Evolutionary conservation across 2,113 vertebrate genomes (phyloP).

Genomic region (Telmatochromis sp.): DNA sequence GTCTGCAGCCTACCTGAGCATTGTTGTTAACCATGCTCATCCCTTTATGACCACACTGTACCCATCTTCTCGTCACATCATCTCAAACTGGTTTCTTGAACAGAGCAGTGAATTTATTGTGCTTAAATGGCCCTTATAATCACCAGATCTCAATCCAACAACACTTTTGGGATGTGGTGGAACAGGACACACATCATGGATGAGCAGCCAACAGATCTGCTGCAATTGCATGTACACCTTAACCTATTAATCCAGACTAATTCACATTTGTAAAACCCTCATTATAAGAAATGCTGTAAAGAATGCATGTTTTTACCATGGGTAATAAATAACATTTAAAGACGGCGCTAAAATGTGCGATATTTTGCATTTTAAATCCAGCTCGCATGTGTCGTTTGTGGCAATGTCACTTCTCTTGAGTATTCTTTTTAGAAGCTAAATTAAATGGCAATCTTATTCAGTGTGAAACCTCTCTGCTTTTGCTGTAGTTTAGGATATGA

Average conservation of each 20-base stretch:
- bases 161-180: not conserved
- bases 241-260: not conserved
- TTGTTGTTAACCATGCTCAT: not conserved
- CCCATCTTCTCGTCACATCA: not conserved
- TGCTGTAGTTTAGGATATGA: not conserved
- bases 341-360: not conserved
- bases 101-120: not conserved
- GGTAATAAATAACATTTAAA: not conserved
- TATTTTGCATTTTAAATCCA: not conserved
- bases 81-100: not conserved
- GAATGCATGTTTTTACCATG: not conserved
- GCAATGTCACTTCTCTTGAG: not conserved
- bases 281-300: not conserved
- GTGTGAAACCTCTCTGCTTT: not conserved
- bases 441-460: not conserved
- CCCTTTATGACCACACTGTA: not conserved
- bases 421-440: not conserved
- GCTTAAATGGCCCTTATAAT: not conserved
- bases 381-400: not conserved
- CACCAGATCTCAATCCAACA: not conserved
- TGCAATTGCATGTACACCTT: not conserved
- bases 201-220: not conserved
- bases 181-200: not conserved
- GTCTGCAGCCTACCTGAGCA: not conserved
- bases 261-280: not conserved